Evolutionary conservation across 2,888 invertebrate genomes (phyloP).

Genomic region (Frankliniella intonsa): DNA sequence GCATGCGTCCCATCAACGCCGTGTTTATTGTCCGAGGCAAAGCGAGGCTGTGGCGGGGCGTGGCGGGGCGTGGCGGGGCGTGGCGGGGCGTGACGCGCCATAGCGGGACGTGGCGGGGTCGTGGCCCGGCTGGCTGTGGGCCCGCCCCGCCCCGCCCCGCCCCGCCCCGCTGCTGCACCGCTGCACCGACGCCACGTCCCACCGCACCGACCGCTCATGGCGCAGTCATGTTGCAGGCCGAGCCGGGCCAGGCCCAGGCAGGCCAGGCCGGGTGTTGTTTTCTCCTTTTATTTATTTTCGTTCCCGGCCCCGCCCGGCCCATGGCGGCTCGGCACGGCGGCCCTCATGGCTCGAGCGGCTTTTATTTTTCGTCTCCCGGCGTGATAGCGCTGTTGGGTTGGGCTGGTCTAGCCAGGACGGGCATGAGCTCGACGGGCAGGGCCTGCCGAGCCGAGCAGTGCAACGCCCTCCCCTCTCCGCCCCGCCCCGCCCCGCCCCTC

Average conservation of each 20-base stretch:
- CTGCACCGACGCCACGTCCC: neutral
- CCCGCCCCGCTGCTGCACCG: neutral
- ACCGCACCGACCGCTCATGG: neutral
- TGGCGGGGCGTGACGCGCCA: neutral
- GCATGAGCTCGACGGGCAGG: too few relatives aligned
- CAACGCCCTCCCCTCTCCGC: too few relatives aligned
- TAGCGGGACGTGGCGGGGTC: neutral
- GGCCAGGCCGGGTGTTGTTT: neutral
- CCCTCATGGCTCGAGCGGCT: too few relatives aligned
- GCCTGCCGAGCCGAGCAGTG: too few relatives aligned
- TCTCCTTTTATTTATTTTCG: neutral
- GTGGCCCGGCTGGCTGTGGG: too few relatives aligned
- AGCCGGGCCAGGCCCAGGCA: too few relatives aligned
- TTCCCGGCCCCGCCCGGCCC: neutral
- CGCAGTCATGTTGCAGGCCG: too few relatives aligned
- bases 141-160: neutral
- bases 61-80: neutral
- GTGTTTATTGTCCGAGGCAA: slow-evolving; percentile 18
- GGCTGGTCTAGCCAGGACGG: too few relatives aligned
- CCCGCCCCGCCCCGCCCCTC: too few relatives aligned
- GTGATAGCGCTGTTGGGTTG: too few relatives aligned
- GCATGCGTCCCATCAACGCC: slow-evolving; percentile 13
- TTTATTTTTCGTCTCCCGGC: too few relatives aligned
- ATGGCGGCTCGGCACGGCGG: neutral
- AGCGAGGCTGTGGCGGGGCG: neutral